A percentile compares a stretch with the other conserved stretches of the same genome.
Conservation (phyloP, 2,113 vertebrate genomes). For the Malaclemys terrapin region DNA sequence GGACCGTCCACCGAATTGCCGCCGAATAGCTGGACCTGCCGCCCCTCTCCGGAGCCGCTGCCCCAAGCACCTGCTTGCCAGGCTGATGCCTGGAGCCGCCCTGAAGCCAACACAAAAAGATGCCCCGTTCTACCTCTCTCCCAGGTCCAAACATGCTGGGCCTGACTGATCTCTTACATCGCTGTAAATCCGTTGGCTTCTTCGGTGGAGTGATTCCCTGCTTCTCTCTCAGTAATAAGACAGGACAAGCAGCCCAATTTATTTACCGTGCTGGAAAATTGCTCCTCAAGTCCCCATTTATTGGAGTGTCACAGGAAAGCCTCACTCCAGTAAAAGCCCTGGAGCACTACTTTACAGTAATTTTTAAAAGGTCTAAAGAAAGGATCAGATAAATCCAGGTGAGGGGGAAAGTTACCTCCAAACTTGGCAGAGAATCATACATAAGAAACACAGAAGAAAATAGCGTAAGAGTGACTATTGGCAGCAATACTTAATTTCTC, state of each 20-base stretch:
- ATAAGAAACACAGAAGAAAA: constrained; percentile 1
- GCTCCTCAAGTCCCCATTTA: not conserved
- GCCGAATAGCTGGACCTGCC: too few species aligned
- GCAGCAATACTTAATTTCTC: not conserved
- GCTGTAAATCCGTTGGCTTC: not conserved
- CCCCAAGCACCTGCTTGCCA: too few species aligned
- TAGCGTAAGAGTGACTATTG: not conserved
- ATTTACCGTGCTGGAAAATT: not conserved
- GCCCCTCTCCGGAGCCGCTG: too few species aligned
- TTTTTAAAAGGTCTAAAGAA: not conserved
- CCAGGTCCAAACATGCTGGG: not conserved
- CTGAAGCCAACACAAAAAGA: not conserved
- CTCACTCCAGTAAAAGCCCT: not conserved
- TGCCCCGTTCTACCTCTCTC: not conserved
- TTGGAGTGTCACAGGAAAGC: not conserved
- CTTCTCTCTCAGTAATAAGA: not conserved
- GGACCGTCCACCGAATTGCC: too few species aligned
- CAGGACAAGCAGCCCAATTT: not conserved
- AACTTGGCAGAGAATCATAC: not conserved
- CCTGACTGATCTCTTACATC: not conserved
- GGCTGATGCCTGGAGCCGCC: too few species aligned
- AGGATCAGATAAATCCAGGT: not conserved
- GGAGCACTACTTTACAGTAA: not conserved
- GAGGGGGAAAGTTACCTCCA: not conserved
- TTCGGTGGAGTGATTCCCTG: not conserved